Evolutionary conservation across 2,113 vertebrate species (phyloP).

Genomic region (Struthio camelus): DNA sequence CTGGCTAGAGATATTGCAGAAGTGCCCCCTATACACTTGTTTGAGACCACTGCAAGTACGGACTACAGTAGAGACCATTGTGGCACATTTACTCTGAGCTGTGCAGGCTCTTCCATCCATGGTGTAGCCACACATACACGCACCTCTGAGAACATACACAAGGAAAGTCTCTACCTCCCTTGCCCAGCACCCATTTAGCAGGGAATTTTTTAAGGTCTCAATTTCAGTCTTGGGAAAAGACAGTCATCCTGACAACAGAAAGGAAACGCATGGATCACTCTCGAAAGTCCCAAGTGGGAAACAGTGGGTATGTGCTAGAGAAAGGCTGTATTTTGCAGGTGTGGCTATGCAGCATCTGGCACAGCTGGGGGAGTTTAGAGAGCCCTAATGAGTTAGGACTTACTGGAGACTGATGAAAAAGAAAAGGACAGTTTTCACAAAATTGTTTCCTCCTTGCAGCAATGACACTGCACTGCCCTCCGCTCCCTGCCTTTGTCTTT

Average conservation of each 20-base stretch:
- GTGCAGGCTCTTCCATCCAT: background rate
- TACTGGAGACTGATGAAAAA: background rate
- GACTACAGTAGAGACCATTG: background rate
- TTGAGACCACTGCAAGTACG: too few relatives aligned
- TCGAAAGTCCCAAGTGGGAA: background rate
- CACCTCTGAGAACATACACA: background rate
- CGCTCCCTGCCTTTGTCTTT: accelerated
- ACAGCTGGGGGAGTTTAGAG: background rate
- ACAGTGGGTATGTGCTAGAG: background rate
- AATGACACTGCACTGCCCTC: background rate
- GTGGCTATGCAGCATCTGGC: background rate
- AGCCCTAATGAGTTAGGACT: background rate
- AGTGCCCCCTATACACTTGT: background rate
- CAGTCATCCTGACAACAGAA: too few relatives aligned
- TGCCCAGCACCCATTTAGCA: background rate
- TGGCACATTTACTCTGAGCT: background rate
- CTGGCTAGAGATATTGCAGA: background rate
- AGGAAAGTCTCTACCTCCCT: background rate
- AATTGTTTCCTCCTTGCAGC: background rate
- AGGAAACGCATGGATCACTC: too few relatives aligned
- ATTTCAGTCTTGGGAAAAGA: too few relatives aligned
- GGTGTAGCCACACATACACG: accelerated
- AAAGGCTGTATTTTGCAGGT: background rate
- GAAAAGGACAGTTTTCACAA: background rate
- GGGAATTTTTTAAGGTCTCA: background rate